A percentile compares a stretch with the other conserved stretches of the same genome.
phyloP scores from a whole-genome alignment of 2,797 vertebrate genomes.

The Macroramphosus scolopax region DNA sequence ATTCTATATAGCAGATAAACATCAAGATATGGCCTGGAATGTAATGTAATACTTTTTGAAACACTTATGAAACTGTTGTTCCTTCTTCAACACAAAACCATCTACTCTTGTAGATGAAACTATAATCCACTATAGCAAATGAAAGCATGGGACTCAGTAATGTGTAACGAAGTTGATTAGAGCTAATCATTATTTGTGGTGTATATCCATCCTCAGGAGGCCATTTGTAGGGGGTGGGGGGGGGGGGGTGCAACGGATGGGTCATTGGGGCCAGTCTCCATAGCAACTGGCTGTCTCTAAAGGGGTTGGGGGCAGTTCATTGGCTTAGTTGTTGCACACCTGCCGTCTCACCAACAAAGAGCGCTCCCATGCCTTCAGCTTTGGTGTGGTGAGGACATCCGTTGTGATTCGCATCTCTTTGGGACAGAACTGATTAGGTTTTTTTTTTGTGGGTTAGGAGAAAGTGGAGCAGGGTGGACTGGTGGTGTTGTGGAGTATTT shows the following conservation, averaged over 20 bases:
- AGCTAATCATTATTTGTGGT: conserved; percentile 54
- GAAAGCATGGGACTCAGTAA: conserved; percentile 2
- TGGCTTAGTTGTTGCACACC: conserved; percentile 69
- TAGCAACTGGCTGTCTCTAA: conserved; percentile 71
- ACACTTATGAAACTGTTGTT: too few relatives aligned
- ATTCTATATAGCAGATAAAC: too few relatives aligned
- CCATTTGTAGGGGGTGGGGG: conserved; percentile 26
- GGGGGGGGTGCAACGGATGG: conserved; percentile 53
- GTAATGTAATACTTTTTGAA: too few relatives aligned
- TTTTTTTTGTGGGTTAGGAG: neutral
- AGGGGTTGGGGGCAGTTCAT: conserved; percentile 59
- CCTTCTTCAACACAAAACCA: neutral
- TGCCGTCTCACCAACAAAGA: conserved; percentile 71
- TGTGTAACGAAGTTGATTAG: conserved; percentile 19
- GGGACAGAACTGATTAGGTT: neutral
- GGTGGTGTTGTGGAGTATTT: neutral
- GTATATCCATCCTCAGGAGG: conserved; percentile 52
- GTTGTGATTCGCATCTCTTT: conserved; percentile 6
- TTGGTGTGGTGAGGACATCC: conserved; percentile 45
- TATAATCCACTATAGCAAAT: conserved; percentile 14
- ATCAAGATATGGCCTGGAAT: conserved; percentile 3
- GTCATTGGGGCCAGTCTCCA: conserved; percentile 69
- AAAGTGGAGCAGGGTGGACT: neutral
- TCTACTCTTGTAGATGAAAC: neutral
- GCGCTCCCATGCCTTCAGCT: conserved; percentile 32